These are phyloP conservation scores for Plumapathes pennacea DNA, from an alignment of 92 coral and sea anemone genomes.

Conservation along the genomic window DNA sequence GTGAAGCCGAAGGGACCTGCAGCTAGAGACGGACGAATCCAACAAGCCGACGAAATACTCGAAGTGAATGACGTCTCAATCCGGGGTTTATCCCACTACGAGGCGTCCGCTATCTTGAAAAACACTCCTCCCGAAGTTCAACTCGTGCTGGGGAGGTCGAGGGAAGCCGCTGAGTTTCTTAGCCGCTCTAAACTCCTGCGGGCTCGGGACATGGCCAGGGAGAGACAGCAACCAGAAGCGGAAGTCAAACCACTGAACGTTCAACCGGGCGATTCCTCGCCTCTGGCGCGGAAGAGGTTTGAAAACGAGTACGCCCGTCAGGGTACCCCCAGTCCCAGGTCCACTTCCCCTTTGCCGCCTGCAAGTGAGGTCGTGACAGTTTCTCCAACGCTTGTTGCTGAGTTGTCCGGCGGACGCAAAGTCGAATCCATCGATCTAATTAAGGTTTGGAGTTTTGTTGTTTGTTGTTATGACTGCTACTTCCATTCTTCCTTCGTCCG, in stretches of 20 bases:
- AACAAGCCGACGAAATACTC: slow-evolving; percentile 93
- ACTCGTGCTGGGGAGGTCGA: slow-evolving; percentile 86
- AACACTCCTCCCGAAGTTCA: slow-evolving; percentile 90
- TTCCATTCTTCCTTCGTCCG: background rate
- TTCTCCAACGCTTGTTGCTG: slow-evolving; percentile 73
- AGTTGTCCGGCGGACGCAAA: slow-evolving; percentile 82
- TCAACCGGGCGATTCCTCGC: slow-evolving; percentile 48
- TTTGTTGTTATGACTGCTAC: background rate
- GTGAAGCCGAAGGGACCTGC: slow-evolving; percentile 98
- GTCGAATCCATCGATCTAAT: slow-evolving; percentile 79
- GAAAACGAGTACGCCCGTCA: slow-evolving; percentile 24
- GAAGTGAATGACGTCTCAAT: slow-evolving; percentile 90
- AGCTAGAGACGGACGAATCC: slow-evolving; percentile 82
- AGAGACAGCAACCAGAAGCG: slow-evolving; percentile 29
- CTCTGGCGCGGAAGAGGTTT: slow-evolving; percentile 13
- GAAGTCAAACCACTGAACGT: slow-evolving; percentile 64
- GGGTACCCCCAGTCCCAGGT: slow-evolving; percentile 36
- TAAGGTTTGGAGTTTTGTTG: slow-evolving; percentile 49
- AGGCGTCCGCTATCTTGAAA: slow-evolving; percentile 92
- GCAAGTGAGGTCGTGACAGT: slow-evolving; percentile 61
- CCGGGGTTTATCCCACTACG: slow-evolving; percentile 96
- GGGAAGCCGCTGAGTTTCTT: slow-evolving; percentile 81
- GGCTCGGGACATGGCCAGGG: slow-evolving; percentile 37
- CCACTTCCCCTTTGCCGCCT: slow-evolving; percentile 68
- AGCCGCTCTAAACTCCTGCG: slow-evolving; percentile 54